These are phyloP conservation scores for Biston stratarius DNA, from an alignment of 2,888 invertebrate species.

Conservation along the genomic window DNA sequence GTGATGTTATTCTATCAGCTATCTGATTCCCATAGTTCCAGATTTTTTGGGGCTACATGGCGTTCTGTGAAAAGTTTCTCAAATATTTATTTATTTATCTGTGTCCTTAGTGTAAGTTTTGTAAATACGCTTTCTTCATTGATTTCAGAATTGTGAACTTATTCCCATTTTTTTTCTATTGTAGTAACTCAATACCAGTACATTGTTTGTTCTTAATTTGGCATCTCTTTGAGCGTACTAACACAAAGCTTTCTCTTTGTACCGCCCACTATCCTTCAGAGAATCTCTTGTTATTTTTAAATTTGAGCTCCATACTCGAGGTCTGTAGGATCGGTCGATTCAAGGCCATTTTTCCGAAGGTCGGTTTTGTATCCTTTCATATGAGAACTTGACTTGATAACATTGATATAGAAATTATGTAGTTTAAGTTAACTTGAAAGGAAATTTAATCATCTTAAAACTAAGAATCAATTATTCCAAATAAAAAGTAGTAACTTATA, in stretches of 20 bases:
- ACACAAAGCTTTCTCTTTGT: slow-evolving; percentile 29
- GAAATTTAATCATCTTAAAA: background rate
- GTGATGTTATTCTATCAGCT: too few species aligned
- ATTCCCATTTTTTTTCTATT: slow-evolving; percentile 15
- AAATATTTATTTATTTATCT: background rate
- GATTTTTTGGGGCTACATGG: too few species aligned
- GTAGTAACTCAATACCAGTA: slow-evolving; percentile 12
- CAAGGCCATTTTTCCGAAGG: slow-evolving; percentile 61
- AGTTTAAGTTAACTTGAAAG: background rate
- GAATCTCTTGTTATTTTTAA: slow-evolving; percentile 41
- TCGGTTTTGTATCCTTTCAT: slow-evolving; percentile 50
- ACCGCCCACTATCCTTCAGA: slow-evolving; percentile 29
- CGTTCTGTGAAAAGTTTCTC: too few species aligned
- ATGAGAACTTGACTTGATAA: slow-evolving; percentile 41
- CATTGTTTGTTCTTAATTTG: slow-evolving; percentile 23
- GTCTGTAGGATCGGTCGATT: slow-evolving; percentile 52
- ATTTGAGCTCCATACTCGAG: slow-evolving; percentile 48
- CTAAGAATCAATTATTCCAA: background rate
- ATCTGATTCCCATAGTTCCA: too few species aligned
- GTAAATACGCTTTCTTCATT: slow-evolving; percentile 1
- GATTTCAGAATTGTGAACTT: background rate
- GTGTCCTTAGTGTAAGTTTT: background rate
- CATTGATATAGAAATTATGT: background rate
- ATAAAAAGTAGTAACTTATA: background rate
- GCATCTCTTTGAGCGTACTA: slow-evolving; percentile 13